Evolutionary conservation across 1,140 invertebrate species (phyloP).

Genomic region (Trachelipus rathkii): DNA sequence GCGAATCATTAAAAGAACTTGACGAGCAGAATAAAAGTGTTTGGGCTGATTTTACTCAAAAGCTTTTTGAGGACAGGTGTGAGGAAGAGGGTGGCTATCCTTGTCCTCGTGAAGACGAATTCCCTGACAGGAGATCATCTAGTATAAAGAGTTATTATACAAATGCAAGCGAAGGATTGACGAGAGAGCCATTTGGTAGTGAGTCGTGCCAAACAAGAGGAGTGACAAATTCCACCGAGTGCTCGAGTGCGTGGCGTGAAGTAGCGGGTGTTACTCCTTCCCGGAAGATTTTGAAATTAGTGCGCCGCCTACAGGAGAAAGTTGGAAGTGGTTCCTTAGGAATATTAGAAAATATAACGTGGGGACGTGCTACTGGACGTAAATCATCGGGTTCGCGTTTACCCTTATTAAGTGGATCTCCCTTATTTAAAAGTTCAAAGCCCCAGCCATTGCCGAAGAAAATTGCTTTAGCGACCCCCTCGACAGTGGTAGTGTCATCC

Average conservation of each 20-base stretch:
- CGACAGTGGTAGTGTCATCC: conserved; percentile 33
- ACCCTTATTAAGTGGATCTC: conserved; percentile 32
- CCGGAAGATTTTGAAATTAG: conserved; percentile 37
- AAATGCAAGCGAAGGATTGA: conserved; percentile 3
- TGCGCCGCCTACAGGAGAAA: conserved; percentile 44
- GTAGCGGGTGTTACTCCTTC: conserved; percentile 43
- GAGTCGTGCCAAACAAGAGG: conserved; percentile 4
- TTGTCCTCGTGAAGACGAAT: conserved; percentile 4
- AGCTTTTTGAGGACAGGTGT: conserved; percentile 23
- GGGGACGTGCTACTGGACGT: conserved; percentile 28
- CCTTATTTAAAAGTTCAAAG: conserved; percentile 34
- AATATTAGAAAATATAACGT: conserved; percentile 37
- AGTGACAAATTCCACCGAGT: conserved; percentile 20
- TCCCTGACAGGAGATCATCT: conserved; percentile 25
- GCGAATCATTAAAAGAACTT: conserved; percentile 29
- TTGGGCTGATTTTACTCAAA: conserved; percentile 31
- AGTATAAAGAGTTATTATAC: neutral
- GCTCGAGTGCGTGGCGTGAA: conserved; percentile 40
- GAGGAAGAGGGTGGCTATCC: neutral
- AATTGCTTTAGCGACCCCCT: conserved; percentile 39
- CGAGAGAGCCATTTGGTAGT: conserved; percentile 14
- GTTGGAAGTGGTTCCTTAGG: conserved; percentile 32
- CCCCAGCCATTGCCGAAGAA: neutral
- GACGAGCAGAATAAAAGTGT: conserved; percentile 30
- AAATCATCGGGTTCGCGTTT: conserved; percentile 18